Evolutionary conservation across 1,140 invertebrate genomes (phyloP).

Genomic region (Spodoptera litura): DNA sequence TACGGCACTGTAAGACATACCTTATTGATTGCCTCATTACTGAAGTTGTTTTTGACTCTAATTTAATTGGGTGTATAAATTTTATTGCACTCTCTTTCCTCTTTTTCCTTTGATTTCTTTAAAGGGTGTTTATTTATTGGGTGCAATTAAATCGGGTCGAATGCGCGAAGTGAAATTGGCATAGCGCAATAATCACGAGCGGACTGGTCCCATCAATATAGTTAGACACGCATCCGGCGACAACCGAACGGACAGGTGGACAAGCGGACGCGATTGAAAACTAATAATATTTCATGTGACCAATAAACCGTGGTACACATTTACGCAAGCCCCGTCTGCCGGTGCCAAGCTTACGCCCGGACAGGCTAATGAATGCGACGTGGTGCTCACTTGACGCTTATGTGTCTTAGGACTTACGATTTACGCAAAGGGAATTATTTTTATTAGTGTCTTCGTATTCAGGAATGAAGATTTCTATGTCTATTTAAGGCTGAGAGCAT

Average conservation of each 20-base stretch:
- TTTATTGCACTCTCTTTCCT: slow-evolving; percentile 68
- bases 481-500: slow-evolving; percentile 35
- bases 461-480: slow-evolving; percentile 43
- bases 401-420: not conserved
- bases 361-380: slow-evolving; percentile 51
- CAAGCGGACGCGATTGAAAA: slow-evolving; percentile 67
- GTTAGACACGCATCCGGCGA: slow-evolving; percentile 70
- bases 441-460: slow-evolving; percentile 41
- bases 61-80: slow-evolving; percentile 75
- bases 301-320: slow-evolving; percentile 58
- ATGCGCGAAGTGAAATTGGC: slow-evolving; percentile 70
- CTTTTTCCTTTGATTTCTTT: slow-evolving; percentile 60
- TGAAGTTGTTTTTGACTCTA: slow-evolving; percentile 59
- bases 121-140: slow-evolving; percentile 66
- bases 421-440: slow-evolving; percentile 23
- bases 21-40: slow-evolving; percentile 70
- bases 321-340: slow-evolving; percentile 57
- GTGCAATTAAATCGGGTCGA: slow-evolving; percentile 67
- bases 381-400: slow-evolving; percentile 38
- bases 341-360: slow-evolving; percentile 42
- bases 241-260: slow-evolving; percentile 59
- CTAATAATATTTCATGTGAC: slow-evolving; percentile 63
- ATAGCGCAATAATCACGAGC: slow-evolving; percentile 50
- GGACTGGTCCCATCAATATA: slow-evolving; percentile 73
- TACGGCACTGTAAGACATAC: slow-evolving; percentile 56